Conservation (phyloP, 2,113 vertebrate species). For the Hemibagrus wyckioides region DNA sequence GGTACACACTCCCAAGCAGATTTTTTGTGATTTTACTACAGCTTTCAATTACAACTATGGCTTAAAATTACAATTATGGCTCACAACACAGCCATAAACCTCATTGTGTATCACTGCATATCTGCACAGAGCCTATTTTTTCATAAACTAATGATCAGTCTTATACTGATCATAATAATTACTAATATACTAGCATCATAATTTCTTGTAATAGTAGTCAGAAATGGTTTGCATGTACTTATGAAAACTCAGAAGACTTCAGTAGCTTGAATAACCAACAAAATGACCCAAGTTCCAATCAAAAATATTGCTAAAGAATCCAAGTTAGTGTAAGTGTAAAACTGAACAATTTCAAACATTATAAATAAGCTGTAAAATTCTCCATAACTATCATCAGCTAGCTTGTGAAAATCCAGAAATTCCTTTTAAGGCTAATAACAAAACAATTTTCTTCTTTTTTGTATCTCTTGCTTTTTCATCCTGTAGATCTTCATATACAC, state of each 20-base stretch:
- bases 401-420: not conserved
- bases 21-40: too few species aligned
- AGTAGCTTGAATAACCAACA: too few species aligned
- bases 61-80: too few species aligned
- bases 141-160: not conserved
- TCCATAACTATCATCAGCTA: not conserved
- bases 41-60: too few species aligned
- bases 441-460: not conserved
- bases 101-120: not conserved
- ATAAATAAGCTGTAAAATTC: not conserved
- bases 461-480: not conserved
- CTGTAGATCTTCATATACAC: not conserved
- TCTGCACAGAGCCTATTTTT: not conserved
- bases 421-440: not conserved
- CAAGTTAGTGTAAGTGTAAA: too few species aligned
- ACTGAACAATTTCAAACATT: not conserved
- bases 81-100: too few species aligned
- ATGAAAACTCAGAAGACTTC: too few species aligned
- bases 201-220: too few species aligned
- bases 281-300: too few species aligned
- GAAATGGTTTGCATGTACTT: too few species aligned
- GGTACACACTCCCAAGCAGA: too few species aligned
- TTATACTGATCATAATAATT: not conserved
- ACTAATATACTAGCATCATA: not conserved
- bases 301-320: too few species aligned